Conservation (phyloP, 2,888 invertebrate species). For the Eupsilia transversa region DNA sequence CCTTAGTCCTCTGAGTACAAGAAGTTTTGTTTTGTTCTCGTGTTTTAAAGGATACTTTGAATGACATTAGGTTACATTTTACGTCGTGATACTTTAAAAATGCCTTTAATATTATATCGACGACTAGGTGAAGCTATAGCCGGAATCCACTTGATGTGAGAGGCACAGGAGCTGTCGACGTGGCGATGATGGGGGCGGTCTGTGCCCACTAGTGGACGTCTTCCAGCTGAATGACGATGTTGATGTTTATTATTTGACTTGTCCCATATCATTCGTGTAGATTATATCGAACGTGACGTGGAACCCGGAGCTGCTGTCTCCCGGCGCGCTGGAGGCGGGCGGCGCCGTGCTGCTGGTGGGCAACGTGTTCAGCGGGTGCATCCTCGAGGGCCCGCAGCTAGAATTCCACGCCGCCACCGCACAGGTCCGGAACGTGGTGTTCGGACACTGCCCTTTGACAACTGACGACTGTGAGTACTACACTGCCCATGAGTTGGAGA, state of each 20-base stretch:
- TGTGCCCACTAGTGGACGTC: too few species aligned
- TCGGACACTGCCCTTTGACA: conserved; percentile 94
- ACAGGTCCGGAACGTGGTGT: conserved; percentile 92
- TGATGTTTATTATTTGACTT: background rate
- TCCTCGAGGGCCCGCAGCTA: conserved; percentile 96
- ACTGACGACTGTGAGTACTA: conserved; percentile 92
- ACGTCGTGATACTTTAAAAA: background rate
- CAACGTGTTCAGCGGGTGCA: conserved; percentile 95
- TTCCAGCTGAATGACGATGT: background rate
- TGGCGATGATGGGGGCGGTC: background rate
- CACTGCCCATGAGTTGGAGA: background rate
- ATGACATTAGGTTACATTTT: background rate
- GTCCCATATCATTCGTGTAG: conserved; percentile 75
- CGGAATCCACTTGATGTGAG: background rate
- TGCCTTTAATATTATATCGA: background rate
- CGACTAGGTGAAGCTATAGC: background rate
- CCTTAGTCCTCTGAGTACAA: background rate
- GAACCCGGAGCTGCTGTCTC: conserved; percentile 93
- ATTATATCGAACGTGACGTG: conserved; percentile 95
- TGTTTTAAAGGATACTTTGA: background rate
- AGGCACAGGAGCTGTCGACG: background rate
- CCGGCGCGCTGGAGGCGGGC: conserved; percentile 93
- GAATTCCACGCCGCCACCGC: conserved; percentile 93
- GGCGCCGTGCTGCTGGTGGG: conserved; percentile 94
- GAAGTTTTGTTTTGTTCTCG: background rate